These are phyloP conservation scores for Dorcus hopei DNA, from an alignment of 2,888 invertebrate genomes.

Conservation along the genomic window DNA sequence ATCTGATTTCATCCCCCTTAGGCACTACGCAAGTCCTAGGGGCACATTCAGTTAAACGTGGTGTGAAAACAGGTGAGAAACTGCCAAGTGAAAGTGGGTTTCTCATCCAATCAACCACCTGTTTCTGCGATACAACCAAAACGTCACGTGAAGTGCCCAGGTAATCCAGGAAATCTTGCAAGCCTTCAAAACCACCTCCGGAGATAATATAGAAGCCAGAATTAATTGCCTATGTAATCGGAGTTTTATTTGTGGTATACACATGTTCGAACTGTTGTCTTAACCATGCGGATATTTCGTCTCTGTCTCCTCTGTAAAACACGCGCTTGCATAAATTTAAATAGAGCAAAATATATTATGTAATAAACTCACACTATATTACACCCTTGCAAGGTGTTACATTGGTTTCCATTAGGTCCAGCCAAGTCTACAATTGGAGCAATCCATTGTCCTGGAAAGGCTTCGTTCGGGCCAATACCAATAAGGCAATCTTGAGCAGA, in stretches of 20 bases:
- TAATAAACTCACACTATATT: constrained; percentile 6
- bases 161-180: constrained; percentile 42
- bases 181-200: constrained; percentile 34
- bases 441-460: constrained; percentile 63
- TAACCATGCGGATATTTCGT: constrained; percentile 47
- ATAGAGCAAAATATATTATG: background rate
- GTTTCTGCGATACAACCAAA: constrained; percentile 47
- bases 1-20: constrained; percentile 31
- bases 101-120: constrained; percentile 48
- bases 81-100: constrained; percentile 40
- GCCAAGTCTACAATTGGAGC: constrained; percentile 61
- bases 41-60: constrained; percentile 21
- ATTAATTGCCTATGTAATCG: constrained; percentile 51
- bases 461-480: constrained; percentile 56
- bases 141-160: constrained; percentile 39
- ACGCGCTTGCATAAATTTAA: background rate
- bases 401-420: constrained; percentile 51
- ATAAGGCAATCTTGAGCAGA: constrained; percentile 57
- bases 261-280: constrained; percentile 47
- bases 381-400: constrained; percentile 42
- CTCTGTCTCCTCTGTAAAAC: constrained; percentile 20
- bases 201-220: constrained; percentile 50
- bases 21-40: constrained; percentile 33
- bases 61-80: constrained; percentile 22
- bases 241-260: constrained; percentile 47